These are phyloP conservation scores for Camponotus pennsylvanicus DNA, from an alignment of 1,140 invertebrate genomes.

Conservation along the genomic window DNA sequence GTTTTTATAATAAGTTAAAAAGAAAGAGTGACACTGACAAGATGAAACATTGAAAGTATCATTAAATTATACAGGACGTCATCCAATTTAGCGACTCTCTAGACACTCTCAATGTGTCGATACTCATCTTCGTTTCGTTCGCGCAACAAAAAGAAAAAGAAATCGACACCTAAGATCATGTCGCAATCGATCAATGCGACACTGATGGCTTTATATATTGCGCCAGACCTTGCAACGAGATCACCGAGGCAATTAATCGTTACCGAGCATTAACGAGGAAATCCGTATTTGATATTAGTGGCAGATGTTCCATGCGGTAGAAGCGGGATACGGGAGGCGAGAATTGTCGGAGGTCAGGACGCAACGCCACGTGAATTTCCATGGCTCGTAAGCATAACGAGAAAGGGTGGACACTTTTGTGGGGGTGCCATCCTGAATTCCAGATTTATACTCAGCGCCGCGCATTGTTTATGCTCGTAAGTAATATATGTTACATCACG, in stretches of 20 bases:
- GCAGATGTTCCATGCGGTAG: slow-evolving; percentile 85
- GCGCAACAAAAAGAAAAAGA: not conserved
- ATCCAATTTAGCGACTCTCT: not conserved
- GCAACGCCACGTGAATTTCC: slow-evolving; percentile 93
- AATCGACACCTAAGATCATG: slow-evolving; percentile 6
- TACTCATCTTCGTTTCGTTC: slow-evolving; percentile 4
- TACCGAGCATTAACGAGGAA: slow-evolving; percentile 39
- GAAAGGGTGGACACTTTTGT: slow-evolving; percentile 93
- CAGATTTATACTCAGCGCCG: slow-evolving; percentile 93
- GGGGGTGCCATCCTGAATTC: slow-evolving; percentile 93
- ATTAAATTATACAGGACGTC: slow-evolving; percentile 4
- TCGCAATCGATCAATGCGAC: not conserved
- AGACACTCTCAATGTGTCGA: slow-evolving; percentile 1
- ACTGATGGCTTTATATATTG: not conserved
- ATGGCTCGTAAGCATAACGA: slow-evolving; percentile 92
- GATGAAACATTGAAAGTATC: not conserved
- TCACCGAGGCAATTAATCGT: slow-evolving; percentile 12
- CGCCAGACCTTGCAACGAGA: not conserved
- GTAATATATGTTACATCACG: slow-evolving; percentile 63
- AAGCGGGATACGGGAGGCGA: slow-evolving; percentile 82
- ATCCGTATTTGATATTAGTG: slow-evolving; percentile 78
- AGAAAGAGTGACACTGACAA: too few species aligned
- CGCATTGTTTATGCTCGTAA: slow-evolving; percentile 94
- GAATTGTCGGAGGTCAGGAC: slow-evolving; percentile 92
- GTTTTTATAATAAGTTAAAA: slow-evolving; percentile 32